Evolutionary conservation across 2,797 vertebrate species (phyloP), one percentile per base, ranked within the genome.

Genomic region (Trachurus trachurus): DNA sequence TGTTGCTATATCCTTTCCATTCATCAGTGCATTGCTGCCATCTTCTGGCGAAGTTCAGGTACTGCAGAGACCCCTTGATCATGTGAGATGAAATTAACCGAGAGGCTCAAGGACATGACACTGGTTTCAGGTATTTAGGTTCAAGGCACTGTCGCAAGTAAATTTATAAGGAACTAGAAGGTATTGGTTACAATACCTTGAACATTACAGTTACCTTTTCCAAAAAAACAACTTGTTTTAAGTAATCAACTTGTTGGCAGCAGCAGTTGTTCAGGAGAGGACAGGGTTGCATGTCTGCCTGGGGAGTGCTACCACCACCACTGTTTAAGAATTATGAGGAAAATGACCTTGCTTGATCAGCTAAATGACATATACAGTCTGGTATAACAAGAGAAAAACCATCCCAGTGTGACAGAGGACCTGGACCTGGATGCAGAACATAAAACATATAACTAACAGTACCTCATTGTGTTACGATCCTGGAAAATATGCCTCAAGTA

Each of bases 11-110:
- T 5, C 5, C 10, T 49, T 42, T 0, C 63, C 7, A n/a, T 78
- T 86, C 5, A 71, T 40, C 52, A 11, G 21, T 83, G 3, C 74
- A 71, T 86, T 82, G 64, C 79, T 87, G 81, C 84, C 6, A 70
- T 75, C 90, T 5, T 49, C 21, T 90, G 92, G 89, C 82, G 0
- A 66, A 31, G 0, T 0, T 16, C 0, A 3, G 1, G 0, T 69
- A 88, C 64, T 91, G 76, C 85, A 76, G 21, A 26, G 2, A 29
- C 29, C 0, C 59, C 13, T 8, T 3, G 3, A 5, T 52, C 0
- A 31, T 6, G 19, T 21, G 9, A 13, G 7, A 0, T 26, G 5
- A 40, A 17, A 31, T 7, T 9, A 12, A 40, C 34, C 37, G 11
- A 26, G 2, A 13, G 9, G 34, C 17, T 37, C 17, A 56, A 3